Percentiles rank a stretch among this genome's conserved stretches.
Conservation (phyloP, 2,113 vertebrate genomes). For the Melanerpes formicivorus region DNA sequence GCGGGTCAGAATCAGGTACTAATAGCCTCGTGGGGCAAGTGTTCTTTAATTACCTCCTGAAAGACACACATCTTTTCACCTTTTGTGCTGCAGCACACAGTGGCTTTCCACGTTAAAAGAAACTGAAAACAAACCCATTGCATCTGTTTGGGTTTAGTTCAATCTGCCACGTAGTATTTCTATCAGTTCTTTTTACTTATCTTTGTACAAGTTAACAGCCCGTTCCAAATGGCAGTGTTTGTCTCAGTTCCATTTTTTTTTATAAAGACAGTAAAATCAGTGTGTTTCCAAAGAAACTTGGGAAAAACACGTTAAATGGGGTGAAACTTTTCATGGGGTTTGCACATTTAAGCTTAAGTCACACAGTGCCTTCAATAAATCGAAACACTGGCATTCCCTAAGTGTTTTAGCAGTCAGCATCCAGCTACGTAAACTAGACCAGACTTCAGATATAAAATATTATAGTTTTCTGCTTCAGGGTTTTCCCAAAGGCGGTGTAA, state of each 20-base stretch:
- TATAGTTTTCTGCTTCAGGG: conserved; percentile 76
- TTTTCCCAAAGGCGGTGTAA: conserved; percentile 79
- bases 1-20: conserved; percentile 52
- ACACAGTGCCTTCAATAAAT: conserved; percentile 73
- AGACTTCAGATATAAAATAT: conserved; percentile 83
- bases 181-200: background rate
- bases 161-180: conserved; percentile 33
- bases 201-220: background rate
- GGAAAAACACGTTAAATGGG: background rate
- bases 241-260: background rate
- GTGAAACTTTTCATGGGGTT: conserved; percentile 4
- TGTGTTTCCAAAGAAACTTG: background rate
- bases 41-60: conserved; percentile 64
- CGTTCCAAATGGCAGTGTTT: background rate
- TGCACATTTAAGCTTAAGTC: conserved; percentile 32
- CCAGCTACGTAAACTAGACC: conserved; percentile 78
- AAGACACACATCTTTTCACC: conserved; percentile 58
- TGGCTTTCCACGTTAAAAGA: conserved; percentile 45
- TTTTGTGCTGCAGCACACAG: background rate
- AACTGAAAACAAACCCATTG: conserved; percentile 47
- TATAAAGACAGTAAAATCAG: background rate
- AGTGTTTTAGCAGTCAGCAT: conserved; percentile 80
- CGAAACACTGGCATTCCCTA: conserved; percentile 74
- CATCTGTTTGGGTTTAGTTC: background rate
- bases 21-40: conserved; percentile 31